Conservation (phyloP, 2,888 invertebrate species). For the Acronicta aceris region DNA sequence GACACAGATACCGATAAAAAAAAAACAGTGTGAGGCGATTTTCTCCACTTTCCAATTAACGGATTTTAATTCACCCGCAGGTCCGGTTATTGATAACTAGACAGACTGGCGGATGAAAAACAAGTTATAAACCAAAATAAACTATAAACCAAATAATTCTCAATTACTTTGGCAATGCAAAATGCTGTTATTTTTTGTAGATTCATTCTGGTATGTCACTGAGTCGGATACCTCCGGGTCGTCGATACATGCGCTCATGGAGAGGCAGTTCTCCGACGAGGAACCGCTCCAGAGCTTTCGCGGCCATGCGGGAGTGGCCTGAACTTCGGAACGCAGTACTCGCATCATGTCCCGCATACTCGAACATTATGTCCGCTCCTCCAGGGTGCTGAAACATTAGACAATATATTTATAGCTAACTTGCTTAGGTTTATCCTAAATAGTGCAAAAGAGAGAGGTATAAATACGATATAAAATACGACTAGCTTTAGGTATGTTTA, state of each 20-base stretch:
- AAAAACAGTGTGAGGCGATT: neutral
- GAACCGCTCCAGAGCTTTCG: conserved; percentile 91
- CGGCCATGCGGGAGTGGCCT: conserved; percentile 92
- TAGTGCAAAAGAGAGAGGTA: too few species aligned
- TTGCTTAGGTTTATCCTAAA: neutral
- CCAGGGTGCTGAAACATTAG: conserved; percentile 93
- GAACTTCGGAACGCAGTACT: conserved; percentile 94
- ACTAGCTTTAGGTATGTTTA: neutral
- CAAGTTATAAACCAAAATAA: too few species aligned
- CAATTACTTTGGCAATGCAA: conserved; percentile 19
- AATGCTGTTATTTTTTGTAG: conserved; percentile 18
- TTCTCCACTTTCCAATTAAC: conserved; percentile 8
- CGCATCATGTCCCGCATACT: conserved; percentile 95
- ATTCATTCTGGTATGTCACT: conserved; percentile 88
- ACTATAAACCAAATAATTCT: conserved; percentile 7
- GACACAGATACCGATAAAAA: neutral
- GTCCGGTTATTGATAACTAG: neutral
- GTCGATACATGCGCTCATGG: conserved; percentile 92
- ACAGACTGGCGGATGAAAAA: neutral
- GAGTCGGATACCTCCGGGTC: conserved; percentile 89
- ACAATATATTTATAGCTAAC: conserved; percentile 35
- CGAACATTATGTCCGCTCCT: conserved; percentile 94
- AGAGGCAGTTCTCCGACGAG: conserved; percentile 93
- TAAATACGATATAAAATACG: neutral
- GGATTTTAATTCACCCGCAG: conserved; percentile 6